Evolutionary conservation across 2,888 invertebrate genomes (phyloP).

Genomic region (Hyppa rectilinea): DNA sequence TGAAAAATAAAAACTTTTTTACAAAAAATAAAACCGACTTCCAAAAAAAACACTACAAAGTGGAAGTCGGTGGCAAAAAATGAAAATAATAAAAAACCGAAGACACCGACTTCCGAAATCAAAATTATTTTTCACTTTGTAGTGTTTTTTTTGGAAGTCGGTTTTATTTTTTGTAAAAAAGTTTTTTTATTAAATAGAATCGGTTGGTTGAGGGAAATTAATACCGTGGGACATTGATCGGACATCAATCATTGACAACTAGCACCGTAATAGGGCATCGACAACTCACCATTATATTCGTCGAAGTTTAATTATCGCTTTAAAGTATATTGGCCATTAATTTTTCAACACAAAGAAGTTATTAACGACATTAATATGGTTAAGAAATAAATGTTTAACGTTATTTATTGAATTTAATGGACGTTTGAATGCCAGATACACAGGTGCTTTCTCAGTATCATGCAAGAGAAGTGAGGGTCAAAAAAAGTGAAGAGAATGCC

Average conservation of each 20-base stretch:
- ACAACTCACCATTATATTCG: conserved; percentile 66
- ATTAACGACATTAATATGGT: conserved; percentile 41
- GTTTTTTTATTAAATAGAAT: conserved; percentile 57
- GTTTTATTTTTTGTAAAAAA: no score
- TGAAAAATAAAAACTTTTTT: no score
- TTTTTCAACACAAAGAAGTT: conserved; percentile 57
- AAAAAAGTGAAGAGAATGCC: conserved; percentile 27
- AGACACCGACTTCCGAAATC: no score
- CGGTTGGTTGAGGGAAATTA: conserved; percentile 50
- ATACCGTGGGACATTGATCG: conserved; percentile 56
- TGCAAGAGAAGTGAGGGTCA: conserved; percentile 7
- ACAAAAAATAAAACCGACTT: no score
- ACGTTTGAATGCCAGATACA: conserved; percentile 11
- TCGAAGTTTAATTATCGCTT: conserved; percentile 61
- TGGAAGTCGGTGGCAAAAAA: no score
- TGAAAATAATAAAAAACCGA: no score
- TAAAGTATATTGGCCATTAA: conserved; percentile 50
- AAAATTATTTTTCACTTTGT: no score
- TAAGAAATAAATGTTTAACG: conserved; percentile 33
- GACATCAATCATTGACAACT: conserved; percentile 66
- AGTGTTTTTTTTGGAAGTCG: no score
- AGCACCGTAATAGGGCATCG: conserved; percentile 60
- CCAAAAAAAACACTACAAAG: no score
- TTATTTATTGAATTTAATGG: conserved; percentile 51
- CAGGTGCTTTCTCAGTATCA: conserved; percentile 33